Conservation (phyloP, 2,888 invertebrate genomes). For the Cyclophora albipunctata region DNA sequence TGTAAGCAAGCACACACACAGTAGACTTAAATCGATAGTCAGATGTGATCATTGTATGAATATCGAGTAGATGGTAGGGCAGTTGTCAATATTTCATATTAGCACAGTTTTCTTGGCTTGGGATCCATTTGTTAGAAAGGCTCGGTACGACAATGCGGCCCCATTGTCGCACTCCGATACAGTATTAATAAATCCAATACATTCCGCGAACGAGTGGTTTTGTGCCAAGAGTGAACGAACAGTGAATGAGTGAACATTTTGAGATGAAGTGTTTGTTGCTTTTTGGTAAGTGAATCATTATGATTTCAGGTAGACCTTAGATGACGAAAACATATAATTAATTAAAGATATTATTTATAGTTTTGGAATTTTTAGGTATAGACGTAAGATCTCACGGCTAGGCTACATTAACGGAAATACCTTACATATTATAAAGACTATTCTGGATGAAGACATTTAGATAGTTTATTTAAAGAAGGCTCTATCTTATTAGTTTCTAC, state of each 20-base stretch:
- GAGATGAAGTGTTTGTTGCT: slow-evolving; percentile 28
- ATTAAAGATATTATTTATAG: not conserved
- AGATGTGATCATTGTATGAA: too few species aligned
- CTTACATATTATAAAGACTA: too few species aligned
- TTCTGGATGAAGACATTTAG: too few species aligned
- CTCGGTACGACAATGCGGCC: slow-evolving; percentile 12
- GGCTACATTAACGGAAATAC: too few species aligned
- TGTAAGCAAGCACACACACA: too few species aligned
- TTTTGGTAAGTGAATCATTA: slow-evolving; percentile 22
- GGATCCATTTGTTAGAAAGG: slow-evolving; percentile 13
- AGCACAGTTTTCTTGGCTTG: slow-evolving; percentile 11
- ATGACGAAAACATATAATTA: not conserved
- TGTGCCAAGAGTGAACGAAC: slow-evolving; percentile 17
- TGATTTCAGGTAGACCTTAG: not conserved
- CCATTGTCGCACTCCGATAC: not conserved
- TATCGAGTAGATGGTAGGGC: slow-evolving; percentile 16
- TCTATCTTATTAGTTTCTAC: too few species aligned
- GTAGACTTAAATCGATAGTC: too few species aligned
- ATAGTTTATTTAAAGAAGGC: too few species aligned
- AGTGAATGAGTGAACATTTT: slow-evolving; percentile 26
- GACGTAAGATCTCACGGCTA: not conserved
- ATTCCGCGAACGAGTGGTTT: slow-evolving; percentile 1
- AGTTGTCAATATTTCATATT: slow-evolving; percentile 12
- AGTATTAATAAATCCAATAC: not conserved
- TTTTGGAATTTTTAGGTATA: not conserved